These are phyloP conservation scores for Suillia variegata DNA, from an alignment of 2,888 invertebrate genomes.

Conservation along the genomic window DNA sequence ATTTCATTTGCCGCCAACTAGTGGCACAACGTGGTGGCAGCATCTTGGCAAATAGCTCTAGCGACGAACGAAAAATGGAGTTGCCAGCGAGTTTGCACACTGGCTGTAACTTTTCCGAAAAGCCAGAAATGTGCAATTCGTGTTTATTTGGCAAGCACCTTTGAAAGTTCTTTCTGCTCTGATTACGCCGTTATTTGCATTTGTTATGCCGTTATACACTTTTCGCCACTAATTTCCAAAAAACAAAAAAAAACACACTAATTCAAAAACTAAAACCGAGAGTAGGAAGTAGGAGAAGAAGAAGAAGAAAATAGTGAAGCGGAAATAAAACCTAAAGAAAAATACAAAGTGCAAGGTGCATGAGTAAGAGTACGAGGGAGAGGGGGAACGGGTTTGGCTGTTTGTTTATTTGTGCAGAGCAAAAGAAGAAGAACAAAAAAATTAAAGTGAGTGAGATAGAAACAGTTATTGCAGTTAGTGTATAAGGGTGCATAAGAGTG, in stretches of 20 bases:
- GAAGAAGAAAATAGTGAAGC: background rate
- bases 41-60: too few species aligned
- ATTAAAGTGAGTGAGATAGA: background rate
- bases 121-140: too few species aligned
- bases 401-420: background rate
- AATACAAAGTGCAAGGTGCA: background rate
- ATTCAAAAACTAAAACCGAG: background rate
- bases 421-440: background rate
- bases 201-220: background rate
- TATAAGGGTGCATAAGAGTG: background rate
- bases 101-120: too few species aligned
- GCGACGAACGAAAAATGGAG: too few species aligned
- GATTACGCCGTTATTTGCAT: conserved; percentile 13
- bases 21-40: too few species aligned
- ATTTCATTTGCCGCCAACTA: background rate
- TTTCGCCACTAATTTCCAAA: conserved; percentile 1
- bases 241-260: background rate
- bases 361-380: background rate
- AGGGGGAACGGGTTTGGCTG: background rate
- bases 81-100: too few species aligned
- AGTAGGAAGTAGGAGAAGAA: background rate
- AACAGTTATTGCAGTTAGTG: conserved; percentile 1
- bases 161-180: conserved; percentile 14
- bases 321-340: background rate
- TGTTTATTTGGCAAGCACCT: conserved; percentile 13